Base-by-base conservation (phyloP, 2,888 invertebrate species). In the Argyra leucocephala region DNA sequence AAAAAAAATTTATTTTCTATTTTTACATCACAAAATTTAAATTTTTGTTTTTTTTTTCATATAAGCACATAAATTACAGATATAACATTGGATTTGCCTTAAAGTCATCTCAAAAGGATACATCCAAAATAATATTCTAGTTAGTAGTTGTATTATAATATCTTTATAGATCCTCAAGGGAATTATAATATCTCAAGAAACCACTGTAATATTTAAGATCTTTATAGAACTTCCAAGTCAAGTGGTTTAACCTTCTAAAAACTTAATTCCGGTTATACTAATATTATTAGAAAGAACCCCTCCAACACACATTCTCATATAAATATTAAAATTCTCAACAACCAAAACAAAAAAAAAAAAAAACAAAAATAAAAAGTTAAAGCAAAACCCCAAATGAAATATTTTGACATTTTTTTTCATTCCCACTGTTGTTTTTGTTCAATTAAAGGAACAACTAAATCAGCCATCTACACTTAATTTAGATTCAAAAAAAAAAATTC, bases 211-310 rank as follows among this genome's bases (percentile, higher is more conserved):
- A n/a, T n/a, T n/a, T n/a, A 48, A n/a, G 48, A 48, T 48, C 48
- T 48, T 48, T 37, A 18, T 18, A 48, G 48, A 48, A 7, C 10
- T 48, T 48, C 48, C 15, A 48, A 48, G 18, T 48, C 48, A 48
- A 48, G 48, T 18, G 48, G 48, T 48, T 48, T 48, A 48, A 48
- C 48, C 48, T 48, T 48, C 18, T 48, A 48, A 48, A 48, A 48
- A 48, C 48, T 48, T 48, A 48, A 48, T 48, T 48, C 48, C 48
- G 48, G 48, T 18, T 48, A 31, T 31, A 31, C 12, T 7, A 31
- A 31, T 31, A 31, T 31, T 31, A 31, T n/a, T n/a, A n/a, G n/a
- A n/a, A n/a, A n/a, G n/a, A n/a, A n/a, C n/a, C n/a, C n/a, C n/a
- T n/a, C n/a, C n/a, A n/a, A n/a, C n/a, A n/a, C n/a, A n/a, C n/a